These are phyloP conservation scores for Cygnus buccinator DNA, from an alignment of 2,113 vertebrate species.

Conservation along the genomic window DNA sequence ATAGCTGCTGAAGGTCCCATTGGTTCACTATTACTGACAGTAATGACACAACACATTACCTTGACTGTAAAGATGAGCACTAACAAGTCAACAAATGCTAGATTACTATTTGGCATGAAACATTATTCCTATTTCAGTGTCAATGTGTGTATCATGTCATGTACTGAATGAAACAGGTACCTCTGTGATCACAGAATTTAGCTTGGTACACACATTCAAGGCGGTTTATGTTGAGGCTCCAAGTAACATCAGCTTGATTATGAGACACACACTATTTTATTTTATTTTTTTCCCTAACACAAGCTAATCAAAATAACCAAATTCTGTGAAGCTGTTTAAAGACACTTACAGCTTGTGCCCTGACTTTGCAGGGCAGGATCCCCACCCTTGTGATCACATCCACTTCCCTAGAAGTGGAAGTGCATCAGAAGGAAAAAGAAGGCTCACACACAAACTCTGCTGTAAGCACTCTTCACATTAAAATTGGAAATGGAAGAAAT, in stretches of 20 bases:
- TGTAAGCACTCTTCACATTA: background rate
- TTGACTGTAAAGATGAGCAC: background rate
- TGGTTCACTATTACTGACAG: background rate
- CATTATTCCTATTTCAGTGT: background rate
- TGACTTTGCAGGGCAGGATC: background rate
- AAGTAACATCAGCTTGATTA: background rate
- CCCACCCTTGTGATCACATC: background rate
- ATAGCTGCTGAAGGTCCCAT: background rate
- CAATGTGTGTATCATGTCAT: too few relatives aligned
- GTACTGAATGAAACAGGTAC: background rate
- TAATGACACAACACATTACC: background rate
- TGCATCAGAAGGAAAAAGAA: background rate
- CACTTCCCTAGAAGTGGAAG: background rate
- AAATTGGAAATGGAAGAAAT: background rate
- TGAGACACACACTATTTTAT: background rate
- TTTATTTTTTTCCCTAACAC: too few relatives aligned
- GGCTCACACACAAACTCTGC: background rate
- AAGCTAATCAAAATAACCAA: background rate
- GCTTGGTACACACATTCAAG: background rate
- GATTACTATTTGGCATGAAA: too few relatives aligned
- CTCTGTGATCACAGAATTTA: background rate
- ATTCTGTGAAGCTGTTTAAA: background rate
- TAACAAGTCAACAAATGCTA: background rate
- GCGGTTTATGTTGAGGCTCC: background rate
- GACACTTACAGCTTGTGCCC: background rate